phyloP scores from a whole-genome alignment of 2,888 invertebrate genomes.

The Hololepta plana region DNA sequence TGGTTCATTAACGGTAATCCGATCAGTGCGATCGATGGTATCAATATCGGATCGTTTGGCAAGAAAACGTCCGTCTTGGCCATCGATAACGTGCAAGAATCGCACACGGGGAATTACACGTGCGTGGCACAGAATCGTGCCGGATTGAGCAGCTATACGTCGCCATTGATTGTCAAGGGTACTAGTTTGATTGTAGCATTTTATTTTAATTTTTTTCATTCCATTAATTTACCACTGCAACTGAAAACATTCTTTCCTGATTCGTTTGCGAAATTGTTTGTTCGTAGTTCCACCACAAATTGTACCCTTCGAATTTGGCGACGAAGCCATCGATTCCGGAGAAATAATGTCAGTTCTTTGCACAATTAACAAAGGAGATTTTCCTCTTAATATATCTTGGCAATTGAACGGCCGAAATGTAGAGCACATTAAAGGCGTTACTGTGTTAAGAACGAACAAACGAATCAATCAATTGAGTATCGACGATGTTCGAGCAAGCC shows the following conservation, averaged over 20 bases:
- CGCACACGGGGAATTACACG: slow-evolving; percentile 42
- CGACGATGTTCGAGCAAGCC: slow-evolving; percentile 38
- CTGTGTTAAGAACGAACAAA: slow-evolving; percentile 37
- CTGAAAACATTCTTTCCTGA: no score
- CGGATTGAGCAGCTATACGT: slow-evolving; percentile 33
- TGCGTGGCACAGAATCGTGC: slow-evolving; percentile 41
- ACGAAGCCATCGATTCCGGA: slow-evolving; percentile 54
- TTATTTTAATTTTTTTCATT: no score
- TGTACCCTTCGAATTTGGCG: slow-evolving; percentile 52
- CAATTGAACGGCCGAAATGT: slow-evolving; percentile 32
- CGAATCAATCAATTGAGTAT: slow-evolving; percentile 44
- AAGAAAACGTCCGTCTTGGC: slow-evolving; percentile 39
- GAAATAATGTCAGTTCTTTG: slow-evolving; percentile 43
- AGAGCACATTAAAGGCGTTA: slow-evolving; percentile 33
- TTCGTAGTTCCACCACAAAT: slow-evolving; percentile 52
- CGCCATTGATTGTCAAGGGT: slow-evolving; percentile 37
- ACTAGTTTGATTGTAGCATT: no score
- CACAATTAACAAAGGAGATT: slow-evolving; percentile 56
- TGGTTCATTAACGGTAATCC: slow-evolving; percentile 44
- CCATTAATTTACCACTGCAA: no score
- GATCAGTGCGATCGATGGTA: slow-evolving; percentile 12
- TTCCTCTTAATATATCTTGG: slow-evolving; percentile 61
- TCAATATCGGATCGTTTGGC: slow-evolving; percentile 35
- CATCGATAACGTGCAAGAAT: slow-evolving; percentile 39
- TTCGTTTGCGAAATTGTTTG: no score